Evolutionary conservation across 2,888 invertebrate genomes (phyloP), one percentile per base, ranked within the genome.

Genomic region (Tanytarsus gracilentus): DNA sequence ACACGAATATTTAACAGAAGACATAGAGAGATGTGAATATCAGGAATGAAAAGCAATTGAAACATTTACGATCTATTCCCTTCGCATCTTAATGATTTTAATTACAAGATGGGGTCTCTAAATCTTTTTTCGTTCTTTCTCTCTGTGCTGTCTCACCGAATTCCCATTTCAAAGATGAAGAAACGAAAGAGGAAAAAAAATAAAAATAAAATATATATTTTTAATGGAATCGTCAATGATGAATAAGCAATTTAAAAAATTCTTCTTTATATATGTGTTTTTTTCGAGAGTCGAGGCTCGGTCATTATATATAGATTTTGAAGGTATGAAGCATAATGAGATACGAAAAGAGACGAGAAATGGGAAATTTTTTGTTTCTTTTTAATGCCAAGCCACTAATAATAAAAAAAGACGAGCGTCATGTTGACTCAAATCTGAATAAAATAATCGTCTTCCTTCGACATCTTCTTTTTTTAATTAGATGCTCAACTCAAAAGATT

Each of bases 21-120:
- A n/a, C n/a, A n/a, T n/a, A n/a, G n/a, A n/a, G n/a, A n/a, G n/a
- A n/a, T n/a, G n/a, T n/a, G n/a, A n/a, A n/a, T n/a, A n/a, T n/a
- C n/a, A n/a, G n/a, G n/a, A n/a, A n/a, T n/a, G n/a, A n/a, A 56
- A 58, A 48, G 58, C 58, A 40, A 58, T 58, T 58, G 58, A 58
- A 58, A 58, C 58, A 58, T 58, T 56, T 58, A 58, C 44, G 58
- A 58, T 58, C 58, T 26, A 48, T 58, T 58, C 58, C 48, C 21
- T n/a, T n/a, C 58, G 58, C 58, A 48, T 58, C 44, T 58, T 58
- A 58, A 58, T 48, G 58, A 58, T 58, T 58, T 27, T 58, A 58
- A 58, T 58, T 58, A 58, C 40, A 58, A 58, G 58, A 58, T 58
- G 58, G 44, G 44, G 44, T 58, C 48, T 48, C 58, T 48, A 44